These are phyloP conservation scores for Pecten maximus DNA, from an alignment of 2,888 invertebrate species.

Conservation along the genomic window DNA sequence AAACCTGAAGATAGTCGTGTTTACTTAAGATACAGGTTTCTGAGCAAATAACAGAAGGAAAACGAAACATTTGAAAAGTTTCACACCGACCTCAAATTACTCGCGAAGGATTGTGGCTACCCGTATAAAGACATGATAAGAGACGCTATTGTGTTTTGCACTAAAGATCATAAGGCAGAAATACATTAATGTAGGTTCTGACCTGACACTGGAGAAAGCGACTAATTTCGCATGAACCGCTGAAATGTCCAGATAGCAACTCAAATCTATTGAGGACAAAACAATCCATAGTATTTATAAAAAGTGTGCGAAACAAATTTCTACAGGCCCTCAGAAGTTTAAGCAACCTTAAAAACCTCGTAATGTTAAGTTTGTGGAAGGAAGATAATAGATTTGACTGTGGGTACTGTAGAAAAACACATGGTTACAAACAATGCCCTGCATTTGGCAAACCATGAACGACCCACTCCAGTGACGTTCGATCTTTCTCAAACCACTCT, in stretches of 20 bases:
- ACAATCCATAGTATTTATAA: too few relatives aligned
- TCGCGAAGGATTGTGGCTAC: slow-evolving; percentile 42
- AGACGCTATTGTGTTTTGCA: slow-evolving; percentile 43
- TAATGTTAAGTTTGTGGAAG: too few relatives aligned
- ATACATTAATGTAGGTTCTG: slow-evolving; percentile 37
- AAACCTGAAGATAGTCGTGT: slow-evolving; percentile 36
- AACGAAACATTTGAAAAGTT: slow-evolving; percentile 43
- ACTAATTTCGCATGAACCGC: background rate
- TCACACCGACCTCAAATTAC: slow-evolving; percentile 36
- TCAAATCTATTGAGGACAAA: too few relatives aligned
- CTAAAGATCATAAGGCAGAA: slow-evolving; percentile 41
- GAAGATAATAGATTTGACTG: too few relatives aligned
- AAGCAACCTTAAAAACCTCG: too few relatives aligned
- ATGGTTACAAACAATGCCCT: too few relatives aligned
- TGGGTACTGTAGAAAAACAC: too few relatives aligned
- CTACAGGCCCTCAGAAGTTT: too few relatives aligned
- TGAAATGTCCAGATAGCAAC: slow-evolving; percentile 42
- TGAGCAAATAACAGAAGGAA: slow-evolving; percentile 33
- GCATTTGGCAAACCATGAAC: too few relatives aligned
- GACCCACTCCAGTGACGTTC: too few relatives aligned
- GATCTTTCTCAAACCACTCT: too few relatives aligned
- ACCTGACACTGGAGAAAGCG: slow-evolving; percentile 42
- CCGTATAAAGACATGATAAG: slow-evolving; percentile 41
- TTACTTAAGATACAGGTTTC: slow-evolving; percentile 43
- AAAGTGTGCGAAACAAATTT: too few relatives aligned